Evolutionary conservation across 2,888 invertebrate species (phyloP), one percentile per base, ranked within the genome.

Genomic region (Amorpha juglandis): DNA sequence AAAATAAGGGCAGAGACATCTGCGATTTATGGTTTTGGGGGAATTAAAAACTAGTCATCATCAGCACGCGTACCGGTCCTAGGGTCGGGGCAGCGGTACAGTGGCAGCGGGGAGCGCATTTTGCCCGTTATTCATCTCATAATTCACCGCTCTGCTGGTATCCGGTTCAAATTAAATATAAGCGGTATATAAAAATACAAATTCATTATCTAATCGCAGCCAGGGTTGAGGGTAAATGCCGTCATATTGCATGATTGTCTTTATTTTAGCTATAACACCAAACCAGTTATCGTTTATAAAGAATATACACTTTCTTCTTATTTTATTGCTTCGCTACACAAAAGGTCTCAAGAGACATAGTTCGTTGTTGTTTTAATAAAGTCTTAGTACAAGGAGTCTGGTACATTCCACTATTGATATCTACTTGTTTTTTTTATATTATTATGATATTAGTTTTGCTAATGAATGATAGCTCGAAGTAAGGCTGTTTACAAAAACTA

Each of bases 321-420:
- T 58, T 45, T 45, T 27, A 27, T 27, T 42, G 8, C 14, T 55
- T 12, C 42, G n/a, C 19, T 55, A 27, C 27, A 27, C 27, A 27
- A 27, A 27, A 27, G 38, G 38, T 58, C 38, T 38, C 58, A 19
- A 14, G 42, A 27, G 27, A 33, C 35, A 21, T 42, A 58, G 8
- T 55, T 35, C 58, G 42, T 12, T 58, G 12, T 19, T 58, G 19
- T 19, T 58, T 58, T 12, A 12, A 42, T 58, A 42, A 58, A 42
- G 38, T 55, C 3, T 38, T n/a, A n/a, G n/a, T n/a, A n/a, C 27
- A 27, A 1, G 27, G 6, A 42, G 16, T 58, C 19, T n/a, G 42
- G 19, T 58, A 58, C 42, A 42, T 58, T 58, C 58, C 58, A 58
- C 16, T 58, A 38, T 12, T 33, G 21, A 27, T 51, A 51, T 21